Conservation (phyloP, 2,113 vertebrate species). For the Microtus ochrogaster region DNA sequence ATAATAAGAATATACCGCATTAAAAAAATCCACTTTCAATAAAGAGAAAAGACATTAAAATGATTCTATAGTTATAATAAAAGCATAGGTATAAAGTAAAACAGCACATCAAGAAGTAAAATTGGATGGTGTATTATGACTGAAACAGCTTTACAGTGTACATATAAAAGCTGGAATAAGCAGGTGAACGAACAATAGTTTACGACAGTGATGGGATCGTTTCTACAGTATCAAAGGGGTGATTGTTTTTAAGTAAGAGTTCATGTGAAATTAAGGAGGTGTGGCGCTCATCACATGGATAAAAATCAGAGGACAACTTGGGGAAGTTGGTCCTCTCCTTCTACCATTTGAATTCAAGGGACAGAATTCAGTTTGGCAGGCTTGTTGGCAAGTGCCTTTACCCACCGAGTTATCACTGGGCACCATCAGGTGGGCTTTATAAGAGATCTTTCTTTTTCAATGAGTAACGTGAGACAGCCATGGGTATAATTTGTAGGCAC, state of each 20-base stretch:
- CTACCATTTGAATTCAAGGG: background rate
- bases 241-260: background rate
- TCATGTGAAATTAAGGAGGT: background rate
- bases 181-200: background rate
- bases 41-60: background rate
- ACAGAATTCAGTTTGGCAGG: background rate
- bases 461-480: background rate
- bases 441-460: background rate
- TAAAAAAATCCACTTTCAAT: background rate
- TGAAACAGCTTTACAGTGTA: background rate
- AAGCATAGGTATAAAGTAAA: background rate
- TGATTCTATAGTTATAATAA: background rate
- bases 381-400: background rate
- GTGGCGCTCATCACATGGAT: background rate
- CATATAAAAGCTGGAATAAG: background rate
- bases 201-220: background rate
- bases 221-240: background rate
- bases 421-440: background rate
- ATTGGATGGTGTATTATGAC: background rate
- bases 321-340: background rate
- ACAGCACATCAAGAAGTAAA: slow-evolving; percentile 48
- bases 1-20: background rate
- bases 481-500: background rate
- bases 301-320: background rate
- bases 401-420: background rate